Base-by-base conservation (phyloP, 53 echinoderm and acorn worm genomes). In the Temnopleurus reevesii region DNA sequence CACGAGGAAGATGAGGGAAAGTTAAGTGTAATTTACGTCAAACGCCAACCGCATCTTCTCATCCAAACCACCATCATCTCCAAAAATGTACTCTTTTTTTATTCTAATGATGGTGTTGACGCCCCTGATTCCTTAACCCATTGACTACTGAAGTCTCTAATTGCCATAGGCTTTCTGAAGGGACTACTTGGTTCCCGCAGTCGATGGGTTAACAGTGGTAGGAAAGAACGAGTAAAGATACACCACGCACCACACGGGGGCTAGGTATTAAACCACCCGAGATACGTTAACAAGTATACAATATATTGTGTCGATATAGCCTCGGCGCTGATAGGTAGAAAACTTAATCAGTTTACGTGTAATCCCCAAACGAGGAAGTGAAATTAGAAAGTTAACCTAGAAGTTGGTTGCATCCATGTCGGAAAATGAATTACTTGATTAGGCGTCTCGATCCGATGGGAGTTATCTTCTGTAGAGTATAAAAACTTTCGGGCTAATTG, bases 291-390 rank as follows among this genome's bases (percentile, higher is more conserved):
- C 71, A 71, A 41, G 71, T 49, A n/a, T n/a, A n/a, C n/a, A n/a
- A n/a, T n/a, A n/a, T n/a, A 79, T 79, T 79, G 79, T 79, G 18
- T 79, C 13, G 49, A 21, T 19, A 79, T 79, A 26, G 79, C 79
- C 49, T n/a, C 79, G 29, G 17, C 49, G 79, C 23, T 26, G 79
- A 79, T 83, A 55, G 55, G 83, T 21, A 18, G 53, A 53, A 83
- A 83, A 83, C 83, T 83, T 83, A 83, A 83, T 83, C 47, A 83
- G 51, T 55, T 17, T 12, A 17, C 55, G 53, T 12, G 23, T 83
- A 56, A 83, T 83, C 83, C 55, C 83, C 30, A 53, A 83, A 55
- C 54, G 54, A 21, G 56, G 27, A 41, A 79, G 47, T 79, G 36
- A 79, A 46, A 26, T 79, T 47, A 47, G 46, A 77, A n/a, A 77